phyloP scores from a whole-genome alignment of 2,888 invertebrate genomes.

The Trimorus sp. region DNA sequence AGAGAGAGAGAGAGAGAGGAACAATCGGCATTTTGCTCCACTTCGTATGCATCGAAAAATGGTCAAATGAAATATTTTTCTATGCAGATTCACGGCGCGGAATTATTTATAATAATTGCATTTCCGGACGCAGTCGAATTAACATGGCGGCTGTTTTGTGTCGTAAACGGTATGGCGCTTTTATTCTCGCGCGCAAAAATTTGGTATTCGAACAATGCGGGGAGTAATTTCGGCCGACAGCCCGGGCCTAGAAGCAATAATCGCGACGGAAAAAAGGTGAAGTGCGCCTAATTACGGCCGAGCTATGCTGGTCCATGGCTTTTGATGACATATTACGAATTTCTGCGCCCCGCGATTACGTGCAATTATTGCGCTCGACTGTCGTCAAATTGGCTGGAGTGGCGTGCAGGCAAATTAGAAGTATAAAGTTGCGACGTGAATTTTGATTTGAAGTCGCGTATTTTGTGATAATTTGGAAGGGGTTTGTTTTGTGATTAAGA shows the following conservation, averaged over 20 bases:
- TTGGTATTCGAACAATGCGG: slow-evolving; percentile 46
- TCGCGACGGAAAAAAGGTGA: slow-evolving; percentile 14
- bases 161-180: slow-evolving; percentile 35
- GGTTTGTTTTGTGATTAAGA: no score
- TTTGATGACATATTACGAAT: slow-evolving; percentile 37
- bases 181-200: slow-evolving; percentile 34
- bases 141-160: slow-evolving; percentile 35
- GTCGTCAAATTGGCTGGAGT: slow-evolving; percentile 21
- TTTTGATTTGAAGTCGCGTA: neutral
- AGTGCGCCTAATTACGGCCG: slow-evolving; percentile 36
- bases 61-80: slow-evolving; percentile 18
- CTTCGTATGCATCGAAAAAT: slow-evolving; percentile 17
- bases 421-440: slow-evolving; percentile 12
- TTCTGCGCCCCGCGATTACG: slow-evolving; percentile 18
- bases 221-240: slow-evolving; percentile 23
- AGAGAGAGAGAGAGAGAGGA: slow-evolving; percentile 3
- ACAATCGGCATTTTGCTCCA: slow-evolving; percentile 4
- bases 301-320: slow-evolving; percentile 25
- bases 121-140: slow-evolving; percentile 27
- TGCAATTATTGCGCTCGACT: slow-evolving; percentile 11
- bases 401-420: slow-evolving; percentile 1
- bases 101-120: slow-evolving; percentile 33
- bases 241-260: slow-evolving; percentile 22
- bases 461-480: no score
- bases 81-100: slow-evolving; percentile 16